Conservation (phyloP, 2,888 invertebrate genomes). For the Malthinus flaveolus region DNA sequence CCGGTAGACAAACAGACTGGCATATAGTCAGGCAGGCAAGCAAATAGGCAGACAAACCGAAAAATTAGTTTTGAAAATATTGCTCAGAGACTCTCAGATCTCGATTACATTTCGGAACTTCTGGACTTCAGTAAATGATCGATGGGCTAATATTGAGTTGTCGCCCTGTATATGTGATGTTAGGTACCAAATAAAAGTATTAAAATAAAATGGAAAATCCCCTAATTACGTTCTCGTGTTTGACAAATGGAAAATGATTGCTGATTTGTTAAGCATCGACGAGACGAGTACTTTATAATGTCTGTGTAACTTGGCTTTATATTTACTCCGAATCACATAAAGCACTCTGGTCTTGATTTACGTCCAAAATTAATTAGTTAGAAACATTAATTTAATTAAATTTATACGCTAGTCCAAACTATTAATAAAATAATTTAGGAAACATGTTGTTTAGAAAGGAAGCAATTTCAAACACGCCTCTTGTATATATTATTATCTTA, state of each 20-base stretch:
- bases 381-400: slow-evolving; percentile 36
- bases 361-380: slow-evolving; percentile 32
- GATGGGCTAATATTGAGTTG: too few relatives aligned
- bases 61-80: too few relatives aligned
- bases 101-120: too few relatives aligned
- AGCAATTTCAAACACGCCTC: slow-evolving; percentile 30
- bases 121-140: too few relatives aligned
- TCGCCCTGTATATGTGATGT: too few relatives aligned
- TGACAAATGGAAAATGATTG: slow-evolving; percentile 66
- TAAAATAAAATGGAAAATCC: slow-evolving; percentile 41
- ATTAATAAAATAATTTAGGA: slow-evolving; percentile 34
- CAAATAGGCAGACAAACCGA: too few relatives aligned
- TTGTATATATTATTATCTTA: slow-evolving; percentile 38
- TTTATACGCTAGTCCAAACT: slow-evolving; percentile 28
- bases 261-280: slow-evolving; percentile 57
- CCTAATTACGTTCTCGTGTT: slow-evolving; percentile 66
- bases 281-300: slow-evolving; percentile 23
- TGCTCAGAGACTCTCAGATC: too few relatives aligned
- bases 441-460: slow-evolving; percentile 30
- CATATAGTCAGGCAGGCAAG: too few relatives aligned
- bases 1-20: too few relatives aligned
- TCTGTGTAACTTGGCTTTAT: slow-evolving; percentile 13
- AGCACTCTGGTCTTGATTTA: slow-evolving; percentile 27
- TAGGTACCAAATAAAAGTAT: too few relatives aligned
- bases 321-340: slow-evolving; percentile 20